phyloP scores from a whole-genome alignment of 2,888 invertebrate genomes.

The Cheilosia impressa region DNA sequence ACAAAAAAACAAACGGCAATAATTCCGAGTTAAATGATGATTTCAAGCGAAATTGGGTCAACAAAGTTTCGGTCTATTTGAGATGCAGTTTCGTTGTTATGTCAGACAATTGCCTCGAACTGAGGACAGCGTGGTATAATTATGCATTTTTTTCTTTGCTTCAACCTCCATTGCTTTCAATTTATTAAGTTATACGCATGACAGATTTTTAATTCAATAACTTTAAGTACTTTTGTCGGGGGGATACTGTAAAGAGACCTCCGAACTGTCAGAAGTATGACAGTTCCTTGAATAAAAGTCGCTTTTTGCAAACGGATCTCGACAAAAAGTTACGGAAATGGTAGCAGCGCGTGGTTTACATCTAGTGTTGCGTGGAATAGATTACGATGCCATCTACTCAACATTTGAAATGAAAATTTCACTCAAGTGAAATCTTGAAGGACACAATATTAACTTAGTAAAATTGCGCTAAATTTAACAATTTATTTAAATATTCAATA shows the following conservation, averaged over 20 bases:
- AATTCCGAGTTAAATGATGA: neutral
- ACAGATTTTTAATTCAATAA: slow-evolving; percentile 15
- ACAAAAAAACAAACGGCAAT: neutral
- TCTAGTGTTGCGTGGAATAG: too few relatives aligned
- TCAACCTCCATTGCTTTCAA: neutral
- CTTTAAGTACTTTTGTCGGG: neutral
- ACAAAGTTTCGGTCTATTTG: slow-evolving; percentile 15
- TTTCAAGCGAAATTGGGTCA: slow-evolving; percentile 14
- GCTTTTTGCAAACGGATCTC: too few relatives aligned
- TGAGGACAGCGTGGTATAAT: neutral
- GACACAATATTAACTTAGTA: too few relatives aligned
- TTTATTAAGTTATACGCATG: slow-evolving; percentile 28
- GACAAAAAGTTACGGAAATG: too few relatives aligned
- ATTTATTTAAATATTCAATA: too few relatives aligned
- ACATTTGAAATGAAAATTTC: neutral
- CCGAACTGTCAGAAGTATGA: neutral
- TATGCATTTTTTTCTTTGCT: slow-evolving; percentile 20
- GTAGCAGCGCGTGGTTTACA: too few relatives aligned
- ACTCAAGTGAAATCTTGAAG: too few relatives aligned
- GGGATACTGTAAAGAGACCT: neutral
- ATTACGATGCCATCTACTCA: too few relatives aligned
- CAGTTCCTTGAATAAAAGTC: neutral
- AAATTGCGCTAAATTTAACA: too few relatives aligned
- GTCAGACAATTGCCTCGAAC: neutral
- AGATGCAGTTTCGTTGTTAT: slow-evolving; percentile 1